Evolutionary conservation across 2,797 vertebrate species (phyloP), one percentile per base, ranked within the genome.

Genomic region (Strix occidentalis): DNA sequence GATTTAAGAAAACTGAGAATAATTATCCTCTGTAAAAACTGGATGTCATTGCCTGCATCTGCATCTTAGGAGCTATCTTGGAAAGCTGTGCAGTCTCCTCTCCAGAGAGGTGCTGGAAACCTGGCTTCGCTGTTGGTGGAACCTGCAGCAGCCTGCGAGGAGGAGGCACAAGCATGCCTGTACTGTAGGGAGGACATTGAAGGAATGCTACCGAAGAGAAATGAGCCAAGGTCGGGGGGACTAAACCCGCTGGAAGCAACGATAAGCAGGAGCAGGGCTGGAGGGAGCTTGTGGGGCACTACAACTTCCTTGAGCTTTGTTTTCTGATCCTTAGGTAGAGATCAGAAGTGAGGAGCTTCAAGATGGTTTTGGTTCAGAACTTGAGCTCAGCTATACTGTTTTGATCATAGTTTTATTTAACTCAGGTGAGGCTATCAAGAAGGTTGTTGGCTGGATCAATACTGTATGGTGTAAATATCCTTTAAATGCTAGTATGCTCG

Each of bases 111-210:
- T 26, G 35, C 66, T 78, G 16, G 35, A 70, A 88, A 10, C 33
- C 11, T 0, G 0, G 13, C 9, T 2, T 76, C 0, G 0, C 41
- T 41, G 28, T 5, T 57, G 41, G 17, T 63, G 37, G 75, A 46
- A 39, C 0, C 4, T 11, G 39, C 1, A 1, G 68, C 69, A 74
- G 43, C 35, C 39, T 37, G 78, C 1, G 20, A 84, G 66, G 70
- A 69, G 75, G 82, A 76, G 77, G 60, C 56, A 74, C 18, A 19
- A 71, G 43, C 23, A 5, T n/a, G 16, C n/a, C 68, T 50, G 45
- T 51, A 13, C 48, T 26, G 29, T 12, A 13, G 71, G 61, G 64
- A 83, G 81, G 64, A 24, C 0, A 2, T 25, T n/a, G 43, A 13
- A 77, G 81, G 61, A 89, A 54, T 45, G 46, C 4, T 39, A 6